Conservation (phyloP, 2,113 vertebrate genomes). For the Archilochus colubris region DNA sequence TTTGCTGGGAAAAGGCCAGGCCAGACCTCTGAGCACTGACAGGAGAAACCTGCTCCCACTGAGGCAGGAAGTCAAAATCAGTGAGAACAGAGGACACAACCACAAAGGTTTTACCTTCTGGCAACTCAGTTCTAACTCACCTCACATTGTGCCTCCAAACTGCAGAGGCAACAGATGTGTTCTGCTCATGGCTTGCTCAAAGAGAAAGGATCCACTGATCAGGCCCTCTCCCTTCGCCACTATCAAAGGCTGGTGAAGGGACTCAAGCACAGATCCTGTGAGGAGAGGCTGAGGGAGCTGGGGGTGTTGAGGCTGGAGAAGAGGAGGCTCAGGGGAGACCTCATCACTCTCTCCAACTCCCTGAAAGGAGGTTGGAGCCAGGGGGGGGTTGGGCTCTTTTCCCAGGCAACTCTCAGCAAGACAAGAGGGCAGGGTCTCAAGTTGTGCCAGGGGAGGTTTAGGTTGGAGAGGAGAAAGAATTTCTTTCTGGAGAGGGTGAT, state of each 20-base stretch:
- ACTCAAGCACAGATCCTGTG: no score
- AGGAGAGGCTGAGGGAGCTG: no score
- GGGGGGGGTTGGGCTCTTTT: no score
- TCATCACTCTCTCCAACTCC: no score
- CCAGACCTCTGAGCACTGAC: background rate
- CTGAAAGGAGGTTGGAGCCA: no score
- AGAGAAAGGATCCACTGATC: background rate
- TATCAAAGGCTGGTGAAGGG: background rate
- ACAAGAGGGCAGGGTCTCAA: no score
- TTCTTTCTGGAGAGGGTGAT: no score
- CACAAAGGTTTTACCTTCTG: background rate
- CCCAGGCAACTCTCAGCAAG: no score
- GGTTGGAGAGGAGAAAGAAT: no score
- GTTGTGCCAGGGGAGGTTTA: no score
- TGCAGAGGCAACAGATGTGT: background rate
- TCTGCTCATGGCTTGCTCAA: background rate
- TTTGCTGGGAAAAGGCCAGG: background rate
- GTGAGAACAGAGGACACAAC: background rate
- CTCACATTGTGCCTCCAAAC: background rate
- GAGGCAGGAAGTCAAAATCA: background rate
- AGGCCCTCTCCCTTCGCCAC: background rate
- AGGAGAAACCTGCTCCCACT: background rate
- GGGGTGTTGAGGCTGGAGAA: no score
- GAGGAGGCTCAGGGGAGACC: no score
- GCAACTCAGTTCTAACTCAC: background rate